Conservation (phyloP, 2,888 invertebrate genomes). For the Microplitis deprimator region DNA sequence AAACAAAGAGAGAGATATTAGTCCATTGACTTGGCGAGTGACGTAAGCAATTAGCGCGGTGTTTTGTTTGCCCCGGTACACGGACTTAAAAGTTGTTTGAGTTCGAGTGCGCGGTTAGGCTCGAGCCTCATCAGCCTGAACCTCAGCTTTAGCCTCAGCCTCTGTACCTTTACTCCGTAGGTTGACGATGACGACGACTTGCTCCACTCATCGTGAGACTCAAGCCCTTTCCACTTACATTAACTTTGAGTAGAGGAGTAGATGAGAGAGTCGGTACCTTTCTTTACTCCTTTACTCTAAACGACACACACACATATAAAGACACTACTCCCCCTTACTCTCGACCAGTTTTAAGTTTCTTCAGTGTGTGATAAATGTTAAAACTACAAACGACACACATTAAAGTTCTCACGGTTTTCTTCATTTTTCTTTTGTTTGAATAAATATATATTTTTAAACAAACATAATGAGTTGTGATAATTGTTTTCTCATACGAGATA, state of each 20-base stretch:
- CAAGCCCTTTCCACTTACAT: not conserved
- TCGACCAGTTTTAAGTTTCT: slow-evolving; percentile 35
- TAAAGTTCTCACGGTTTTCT: slow-evolving; percentile 20
- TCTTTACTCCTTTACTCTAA: not conserved
- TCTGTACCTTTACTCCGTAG: slow-evolving; percentile 30
- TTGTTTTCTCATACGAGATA: no score
- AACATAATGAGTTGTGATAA: no score
- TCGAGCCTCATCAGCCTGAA: slow-evolving; percentile 43
- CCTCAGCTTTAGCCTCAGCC: slow-evolving; percentile 26
- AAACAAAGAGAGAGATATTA: slow-evolving; percentile 50
- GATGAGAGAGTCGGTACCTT: slow-evolving; percentile 7
- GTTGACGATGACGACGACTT: slow-evolving; percentile 36
- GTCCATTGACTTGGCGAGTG: slow-evolving; percentile 68
- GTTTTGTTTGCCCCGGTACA: slow-evolving; percentile 66
- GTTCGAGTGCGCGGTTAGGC: slow-evolving; percentile 63
- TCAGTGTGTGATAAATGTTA: not conserved
- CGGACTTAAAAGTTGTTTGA: slow-evolving; percentile 65
- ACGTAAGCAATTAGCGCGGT: slow-evolving; percentile 69
- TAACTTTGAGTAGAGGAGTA: not conserved
- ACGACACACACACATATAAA: not conserved
- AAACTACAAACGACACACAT: slow-evolving; percentile 9
- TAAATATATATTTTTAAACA: no score
- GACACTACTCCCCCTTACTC: not conserved
- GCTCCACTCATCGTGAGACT: not conserved
- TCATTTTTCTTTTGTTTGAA: not conserved